phyloP scores from a whole-genome alignment of 2,888 invertebrate species.

The Rhagonycha lutea region DNA sequence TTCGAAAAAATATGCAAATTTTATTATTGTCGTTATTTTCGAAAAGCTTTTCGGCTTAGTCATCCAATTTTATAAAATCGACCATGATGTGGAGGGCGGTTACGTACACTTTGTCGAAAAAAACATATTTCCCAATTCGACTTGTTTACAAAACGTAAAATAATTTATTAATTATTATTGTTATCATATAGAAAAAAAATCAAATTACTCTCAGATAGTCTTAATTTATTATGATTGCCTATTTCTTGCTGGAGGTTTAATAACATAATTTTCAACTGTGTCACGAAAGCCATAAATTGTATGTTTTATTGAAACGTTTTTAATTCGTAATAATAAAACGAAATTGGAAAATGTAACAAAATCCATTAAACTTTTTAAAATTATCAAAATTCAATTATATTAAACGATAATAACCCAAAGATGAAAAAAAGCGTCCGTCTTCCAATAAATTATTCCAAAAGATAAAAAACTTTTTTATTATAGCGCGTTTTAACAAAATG shows the following conservation, averaged over 20 bases:
- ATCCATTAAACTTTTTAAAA: conserved; percentile 3
- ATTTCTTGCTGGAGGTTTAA: conserved; percentile 27
- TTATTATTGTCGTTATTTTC: background rate
- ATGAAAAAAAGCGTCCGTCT: background rate
- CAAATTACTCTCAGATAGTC: conserved; percentile 47
- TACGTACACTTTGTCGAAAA: background rate
- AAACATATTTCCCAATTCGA: background rate
- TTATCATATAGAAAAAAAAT: conserved; percentile 36
- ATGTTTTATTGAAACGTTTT: conserved; percentile 16
- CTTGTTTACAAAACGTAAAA: background rate
- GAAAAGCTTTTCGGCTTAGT: background rate
- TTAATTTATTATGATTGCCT: conserved; percentile 39
- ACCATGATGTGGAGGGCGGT: background rate
- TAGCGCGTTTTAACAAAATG: background rate
- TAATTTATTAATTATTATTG: background rate
- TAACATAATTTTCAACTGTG: conserved; percentile 25
- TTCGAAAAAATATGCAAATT: background rate
- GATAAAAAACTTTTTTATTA: background rate
- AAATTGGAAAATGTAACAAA: conserved; percentile 15
- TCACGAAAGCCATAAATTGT: conserved; percentile 17
- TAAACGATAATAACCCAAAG: conserved; percentile 5
- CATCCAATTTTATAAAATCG: background rate
- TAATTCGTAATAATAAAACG: conserved; percentile 12
- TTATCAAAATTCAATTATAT: conserved; percentile 10
- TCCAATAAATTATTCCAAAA: background rate